Evolutionary conservation across 2,797 vertebrate genomes (phyloP).

Genomic region (Poliocrania exsul): DNA sequence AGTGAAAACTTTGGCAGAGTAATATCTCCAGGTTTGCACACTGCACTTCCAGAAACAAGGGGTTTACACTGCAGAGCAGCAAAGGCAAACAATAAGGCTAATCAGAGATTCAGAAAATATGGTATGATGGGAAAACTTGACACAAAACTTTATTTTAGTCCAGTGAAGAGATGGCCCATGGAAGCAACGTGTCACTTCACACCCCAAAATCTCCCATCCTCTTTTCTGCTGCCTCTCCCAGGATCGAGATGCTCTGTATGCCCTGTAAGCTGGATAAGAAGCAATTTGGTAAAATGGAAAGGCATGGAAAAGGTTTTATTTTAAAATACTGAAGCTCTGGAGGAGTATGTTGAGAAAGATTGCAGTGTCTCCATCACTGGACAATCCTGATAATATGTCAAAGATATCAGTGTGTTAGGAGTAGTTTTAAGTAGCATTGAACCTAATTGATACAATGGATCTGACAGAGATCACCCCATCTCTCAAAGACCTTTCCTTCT

Average conservation of each 20-base stretch:
- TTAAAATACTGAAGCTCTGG: neutral
- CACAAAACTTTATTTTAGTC: neutral
- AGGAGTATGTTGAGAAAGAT: neutral
- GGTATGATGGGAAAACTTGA: neutral
- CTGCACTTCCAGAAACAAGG: neutral
- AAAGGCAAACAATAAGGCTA: neutral
- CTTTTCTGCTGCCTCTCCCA: neutral
- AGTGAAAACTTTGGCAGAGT: neutral
- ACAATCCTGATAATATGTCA: neutral
- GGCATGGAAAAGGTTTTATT: neutral
- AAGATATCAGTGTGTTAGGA: neutral
- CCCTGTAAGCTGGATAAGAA: neutral
- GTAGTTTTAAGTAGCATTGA: neutral
- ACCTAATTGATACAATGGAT: neutral
- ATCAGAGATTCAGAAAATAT: neutral
- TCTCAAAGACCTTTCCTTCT: neutral
- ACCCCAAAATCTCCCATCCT: neutral
- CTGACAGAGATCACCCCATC: neutral
- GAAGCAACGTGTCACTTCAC: neutral
- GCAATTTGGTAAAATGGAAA: neutral
- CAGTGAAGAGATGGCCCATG: neutral
- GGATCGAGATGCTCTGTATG: rapidly evolving
- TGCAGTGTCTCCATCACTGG: neutral
- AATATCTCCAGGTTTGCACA: neutral
- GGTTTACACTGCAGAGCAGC: neutral